Evolutionary conservation across 2,113 vertebrate species (phyloP), one percentile per base, ranked within the genome.

Genomic region (Emydura subglobosa): DNA sequence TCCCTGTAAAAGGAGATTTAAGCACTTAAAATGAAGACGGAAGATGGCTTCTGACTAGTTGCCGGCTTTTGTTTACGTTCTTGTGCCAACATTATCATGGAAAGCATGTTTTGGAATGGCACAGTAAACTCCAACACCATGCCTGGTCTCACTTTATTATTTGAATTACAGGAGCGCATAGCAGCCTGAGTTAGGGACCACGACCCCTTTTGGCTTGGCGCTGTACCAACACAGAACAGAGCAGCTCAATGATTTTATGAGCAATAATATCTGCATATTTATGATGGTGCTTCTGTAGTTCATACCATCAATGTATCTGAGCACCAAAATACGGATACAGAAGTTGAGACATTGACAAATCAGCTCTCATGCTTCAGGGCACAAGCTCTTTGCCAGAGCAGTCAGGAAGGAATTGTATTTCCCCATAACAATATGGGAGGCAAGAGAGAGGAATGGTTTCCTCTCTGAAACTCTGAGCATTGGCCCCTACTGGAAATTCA

Each of bases 251-350:
- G 16, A n/a, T 72, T n/a, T 72, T n/a, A 72, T 72, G 19, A 72
- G 31, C 59, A 65, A 39, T n/a, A 21, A 68, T 39, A 72, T n/a
- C n/a, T 39, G 21, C 5, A 72, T 72, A 21, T 21, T 0, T 47
- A 53, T 91, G 91, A 83, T 0, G 0, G 31, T 88, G 68, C 17
- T 76, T 80, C 42, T 87, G 24, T 1, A 6, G 0, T 44, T 81
- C 78, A 57, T 88, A 87, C 79, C 7, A 5, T 1, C 9, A 9
- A 0, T 4, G 0, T 79, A 59, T n/a, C 54, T 49, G 25, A 0
- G 1, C 85, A 1, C 16, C 0, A 2, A 47, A 54, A 31, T 0
- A 3, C n/a, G 49, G 59, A 74, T 89, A 76, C 1, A 90, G 10
- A 94, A 82, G 79, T 87, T 39, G 29, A 55, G 93, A 65, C 90